Evolutionary conservation across 2,113 vertebrate species (phyloP), one percentile per base, ranked within the genome.

Genomic region (Gavia stellata): DNA sequence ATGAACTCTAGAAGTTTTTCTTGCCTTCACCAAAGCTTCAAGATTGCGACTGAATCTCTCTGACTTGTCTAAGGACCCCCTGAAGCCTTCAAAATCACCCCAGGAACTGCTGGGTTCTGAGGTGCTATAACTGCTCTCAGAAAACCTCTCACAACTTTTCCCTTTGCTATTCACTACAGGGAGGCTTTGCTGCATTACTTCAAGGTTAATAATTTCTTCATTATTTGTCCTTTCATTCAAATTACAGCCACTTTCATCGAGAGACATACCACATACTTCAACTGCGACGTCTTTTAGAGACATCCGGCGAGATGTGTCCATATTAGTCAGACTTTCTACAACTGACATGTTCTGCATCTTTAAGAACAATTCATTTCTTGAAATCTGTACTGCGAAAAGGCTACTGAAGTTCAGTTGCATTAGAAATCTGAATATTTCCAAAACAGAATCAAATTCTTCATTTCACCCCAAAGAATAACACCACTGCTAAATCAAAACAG

Each of bases 1-100:
- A 28, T n/a, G 8, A 1, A 10, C 66, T 77, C 58, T 45, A 17
- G 8, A 40, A 10, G 14, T 1, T 56, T 50, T 18, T 24, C 31
- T 38, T 52, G 92, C 45, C 26, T 90, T 68, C 88, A 80, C 81
- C 40, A 25, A 66, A 81, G 58, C 33, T 8, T 95, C 96, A 28
- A 0, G 16, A n/a, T 36, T 53, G 4, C 56, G 50, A 52, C 23
- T 28, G 36, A 93, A 77, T 10, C 12, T 79, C 44, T 95, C 93
- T 1, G 65, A 26, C 58, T 74, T 42, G 34, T 77, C 93, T 29
- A 86, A 47, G 33, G 96, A n/a, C 31, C 95, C 98, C 25, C 5
- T n/a, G 63, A 98, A 98, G 56, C 96, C 92, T 92, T 98, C 94
- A 61, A 98, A 98, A 40, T 97, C 96, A 29, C 98, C 97, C 98